Base-by-base conservation (phyloP, 2,797 vertebrate genomes). In the Eulemur albifrons region DNA sequence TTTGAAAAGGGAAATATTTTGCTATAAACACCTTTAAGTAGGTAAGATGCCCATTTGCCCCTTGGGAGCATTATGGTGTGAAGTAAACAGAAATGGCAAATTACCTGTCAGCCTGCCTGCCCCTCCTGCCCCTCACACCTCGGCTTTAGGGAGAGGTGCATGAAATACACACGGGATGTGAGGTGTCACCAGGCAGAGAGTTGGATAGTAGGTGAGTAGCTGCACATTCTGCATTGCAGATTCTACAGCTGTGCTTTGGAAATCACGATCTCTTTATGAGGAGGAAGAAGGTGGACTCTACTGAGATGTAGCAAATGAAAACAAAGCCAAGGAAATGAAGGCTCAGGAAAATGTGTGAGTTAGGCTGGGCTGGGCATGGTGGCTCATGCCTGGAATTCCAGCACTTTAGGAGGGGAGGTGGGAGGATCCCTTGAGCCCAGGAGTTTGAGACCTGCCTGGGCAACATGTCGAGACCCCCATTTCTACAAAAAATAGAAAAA, bases 291-390 rank as follows among this genome's bases (percentile, higher is more conserved):
- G 99, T 99, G 93, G 99, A 99, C 96, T 99, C 99, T 14, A 99
- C 99, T 52, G 99, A 99, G 98, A 99, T 99, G 96, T 99, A 99
- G 98, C 99, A 99, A 97, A 99, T 99, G 99, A 99, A 99, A 98
- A 99, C 99, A 96, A 99, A 99, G 99, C 99, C 86, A 99, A 99
- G 97, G 99, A 99, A 96, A 99, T 99, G 98, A 99, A 99, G 96
- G 99, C 99, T 4, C 99, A 99, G n/a, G 99, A 99, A 98, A 99
- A 99, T 25, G 54, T 25, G 54, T 43, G 43, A 57, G 9, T 25
- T 57, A 25, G 54, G 54, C 23, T 43, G 9, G 54, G 54, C 54
- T 43, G 9, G 23, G 54, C 1, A 3, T 57, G 21, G 21, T 1
- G 54, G 54, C 54, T 57, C 21, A 57, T 43, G 43, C 43, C 43